Evolutionary conservation across 1,140 invertebrate genomes (phyloP).

Genomic region (Listronotus bonariensis): DNA sequence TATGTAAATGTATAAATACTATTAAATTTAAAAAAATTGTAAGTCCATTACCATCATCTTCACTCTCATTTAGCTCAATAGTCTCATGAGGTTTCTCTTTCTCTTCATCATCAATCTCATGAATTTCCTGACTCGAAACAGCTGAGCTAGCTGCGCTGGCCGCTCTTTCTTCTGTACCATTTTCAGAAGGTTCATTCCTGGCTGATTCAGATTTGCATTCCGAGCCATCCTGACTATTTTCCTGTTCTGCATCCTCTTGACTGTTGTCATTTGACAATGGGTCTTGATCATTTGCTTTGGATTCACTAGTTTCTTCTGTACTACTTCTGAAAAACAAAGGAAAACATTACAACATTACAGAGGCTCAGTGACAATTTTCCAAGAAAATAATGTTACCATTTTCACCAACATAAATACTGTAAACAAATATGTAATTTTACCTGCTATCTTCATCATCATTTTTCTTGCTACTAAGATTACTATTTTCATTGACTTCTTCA

Average conservation of each 20-base stretch:
- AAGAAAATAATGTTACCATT: no score
- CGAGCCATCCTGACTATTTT: conserved; percentile 5
- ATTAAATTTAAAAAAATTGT: not conserved
- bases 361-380: no score
- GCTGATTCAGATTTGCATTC: conserved; percentile 9
- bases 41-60: conserved; percentile 54
- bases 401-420: no score
- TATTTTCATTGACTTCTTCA: conserved; percentile 38
- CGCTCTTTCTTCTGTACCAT: conserved; percentile 30
- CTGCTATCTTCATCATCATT: conserved; percentile 18
- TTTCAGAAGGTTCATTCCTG: conserved; percentile 18
- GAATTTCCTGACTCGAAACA: conserved; percentile 39
- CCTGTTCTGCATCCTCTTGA: conserved; percentile 5
- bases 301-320: conserved; percentile 1
- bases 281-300: not conserved
- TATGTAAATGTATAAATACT: not conserved
- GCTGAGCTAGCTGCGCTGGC: conserved; percentile 15
- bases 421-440: no score
- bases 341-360: no score
- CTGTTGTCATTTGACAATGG: conserved; percentile 11
- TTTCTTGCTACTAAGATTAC: conserved; percentile 37
- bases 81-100: conserved; percentile 33
- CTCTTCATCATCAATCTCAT: conserved; percentile 51
- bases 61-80: conserved; percentile 54
- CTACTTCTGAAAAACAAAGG: conserved; percentile 9